These are phyloP conservation scores for Drosophila stalkeri DNA, from an alignment of 2,888 invertebrate species.

Conservation along the genomic window DNA sequence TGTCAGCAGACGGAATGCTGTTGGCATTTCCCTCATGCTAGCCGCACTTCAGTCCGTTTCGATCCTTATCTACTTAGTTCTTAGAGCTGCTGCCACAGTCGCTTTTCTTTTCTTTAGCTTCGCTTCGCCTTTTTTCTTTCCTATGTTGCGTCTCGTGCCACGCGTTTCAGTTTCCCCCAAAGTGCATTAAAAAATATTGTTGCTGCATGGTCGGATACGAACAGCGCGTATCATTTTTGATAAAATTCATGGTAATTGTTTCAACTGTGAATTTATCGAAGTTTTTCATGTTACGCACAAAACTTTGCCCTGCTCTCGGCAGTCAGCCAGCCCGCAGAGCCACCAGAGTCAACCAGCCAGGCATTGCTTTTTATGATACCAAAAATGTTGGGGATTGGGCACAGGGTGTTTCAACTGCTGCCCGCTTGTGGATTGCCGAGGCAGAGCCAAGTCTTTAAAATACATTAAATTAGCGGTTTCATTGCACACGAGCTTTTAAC, in stretches of 20 bases:
- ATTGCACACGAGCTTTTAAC: slow-evolving; percentile 34
- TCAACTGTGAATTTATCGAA: slow-evolving; percentile 81
- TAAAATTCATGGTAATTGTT: slow-evolving; percentile 80
- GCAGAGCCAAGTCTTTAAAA: slow-evolving; percentile 55
- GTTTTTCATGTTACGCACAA: slow-evolving; percentile 81
- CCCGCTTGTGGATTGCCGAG: slow-evolving; percentile 5
- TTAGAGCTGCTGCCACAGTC: slow-evolving; percentile 55
- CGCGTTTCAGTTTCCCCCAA: slow-evolving; percentile 77
- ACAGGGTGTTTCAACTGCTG: slow-evolving; percentile 9
- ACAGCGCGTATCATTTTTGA: slow-evolving; percentile 80
- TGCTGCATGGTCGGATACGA: slow-evolving; percentile 81
- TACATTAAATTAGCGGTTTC: slow-evolving; percentile 56
- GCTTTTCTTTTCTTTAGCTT: slow-evolving; percentile 41
- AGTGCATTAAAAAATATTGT: slow-evolving; percentile 82
- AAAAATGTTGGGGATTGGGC: slow-evolving; percentile 27
- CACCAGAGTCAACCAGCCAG: slow-evolving; percentile 29
- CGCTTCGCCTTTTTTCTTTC: background rate
- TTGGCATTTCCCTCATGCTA: slow-evolving; percentile 64
- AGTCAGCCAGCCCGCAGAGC: slow-evolving; percentile 16
- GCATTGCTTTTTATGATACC: slow-evolving; percentile 63
- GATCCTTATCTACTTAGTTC: slow-evolving; percentile 75
- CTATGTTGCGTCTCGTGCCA: slow-evolving; percentile 32
- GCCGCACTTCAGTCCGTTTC: slow-evolving; percentile 26
- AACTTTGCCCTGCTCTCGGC: slow-evolving; percentile 65
- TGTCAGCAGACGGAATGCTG: slow-evolving; percentile 73